phyloP scores from a whole-genome alignment of 92 coral and sea anemone genomes.

The Heliopora coerulea region DNA sequence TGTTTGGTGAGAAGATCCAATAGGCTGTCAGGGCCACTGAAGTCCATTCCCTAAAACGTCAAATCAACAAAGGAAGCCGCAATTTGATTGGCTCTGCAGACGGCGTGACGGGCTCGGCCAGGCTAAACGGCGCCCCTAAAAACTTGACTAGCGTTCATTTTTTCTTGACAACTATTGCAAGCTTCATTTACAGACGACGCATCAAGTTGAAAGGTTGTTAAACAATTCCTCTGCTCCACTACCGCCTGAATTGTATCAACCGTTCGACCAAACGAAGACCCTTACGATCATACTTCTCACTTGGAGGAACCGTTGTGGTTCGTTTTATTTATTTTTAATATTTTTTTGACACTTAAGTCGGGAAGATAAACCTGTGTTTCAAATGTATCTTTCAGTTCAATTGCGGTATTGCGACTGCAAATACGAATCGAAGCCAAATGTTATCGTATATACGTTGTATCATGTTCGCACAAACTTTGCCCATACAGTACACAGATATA shows the following conservation, averaged over 20 bases:
- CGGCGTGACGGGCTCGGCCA: conserved; percentile 45
- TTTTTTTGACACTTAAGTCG: conserved; percentile 11
- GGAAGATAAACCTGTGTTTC: conserved; percentile 5
- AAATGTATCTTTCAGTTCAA: conserved; percentile 34
- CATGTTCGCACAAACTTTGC: conserved; percentile 5
- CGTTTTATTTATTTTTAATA: conserved; percentile 43
- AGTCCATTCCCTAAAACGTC: conserved; percentile 44
- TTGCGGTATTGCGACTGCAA: conserved; percentile 21
- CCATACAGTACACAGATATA: conserved; percentile 31
- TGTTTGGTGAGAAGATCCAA: conserved; percentile 47
- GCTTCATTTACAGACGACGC: conserved; percentile 38
- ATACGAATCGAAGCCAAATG: conserved; percentile 13
- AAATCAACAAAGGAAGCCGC: conserved; percentile 51
- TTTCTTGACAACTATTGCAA: conserved; percentile 43
- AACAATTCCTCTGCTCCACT: conserved; percentile 1
- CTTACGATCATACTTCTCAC: conserved; percentile 27
- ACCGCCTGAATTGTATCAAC: conserved; percentile 1
- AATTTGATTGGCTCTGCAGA: conserved; percentile 46
- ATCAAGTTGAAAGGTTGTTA: conserved; percentile 45
- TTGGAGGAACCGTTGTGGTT: conserved; percentile 48
- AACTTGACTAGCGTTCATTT: conserved; percentile 43
- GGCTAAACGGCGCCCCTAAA: conserved; percentile 44
- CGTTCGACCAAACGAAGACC: conserved; percentile 11
- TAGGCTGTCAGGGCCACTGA: conserved; percentile 45
- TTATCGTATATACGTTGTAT: conserved; percentile 21